phyloP scores from a whole-genome alignment of 2,797 vertebrate species.

The Eptatretus atami region DNA sequence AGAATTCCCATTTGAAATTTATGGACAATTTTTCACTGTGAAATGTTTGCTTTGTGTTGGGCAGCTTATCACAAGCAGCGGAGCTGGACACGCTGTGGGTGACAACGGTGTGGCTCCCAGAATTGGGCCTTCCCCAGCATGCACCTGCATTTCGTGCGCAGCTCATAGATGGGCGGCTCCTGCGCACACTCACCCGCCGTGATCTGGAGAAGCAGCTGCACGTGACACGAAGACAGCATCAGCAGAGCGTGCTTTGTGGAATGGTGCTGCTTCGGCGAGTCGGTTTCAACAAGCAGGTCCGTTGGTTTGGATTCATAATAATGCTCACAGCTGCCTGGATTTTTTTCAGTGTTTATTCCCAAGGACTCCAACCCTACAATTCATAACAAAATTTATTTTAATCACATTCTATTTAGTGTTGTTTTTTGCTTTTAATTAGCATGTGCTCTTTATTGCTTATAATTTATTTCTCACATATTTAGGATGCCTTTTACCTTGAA shows the following conservation, averaged over 20 bases:
- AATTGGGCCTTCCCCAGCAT: slow-evolving; percentile 41
- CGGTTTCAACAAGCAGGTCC: slow-evolving; percentile 33
- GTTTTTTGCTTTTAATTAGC: no score
- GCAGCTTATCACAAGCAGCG: slow-evolving; percentile 33
- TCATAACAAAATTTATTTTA: no score
- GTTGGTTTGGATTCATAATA: no score
- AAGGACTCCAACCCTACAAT: no score
- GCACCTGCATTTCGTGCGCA: slow-evolving; percentile 35
- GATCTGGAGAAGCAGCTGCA: slow-evolving; percentile 35
- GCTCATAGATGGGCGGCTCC: slow-evolving; percentile 34
- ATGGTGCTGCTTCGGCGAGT: slow-evolving; percentile 37
- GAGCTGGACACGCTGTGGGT: slow-evolving; percentile 56
- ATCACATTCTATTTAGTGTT: no score
- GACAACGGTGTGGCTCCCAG: slow-evolving; percentile 34
- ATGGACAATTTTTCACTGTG: no score
- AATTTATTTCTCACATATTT: no score
- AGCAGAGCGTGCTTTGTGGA: slow-evolving; percentile 36
- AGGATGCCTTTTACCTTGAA: no score
- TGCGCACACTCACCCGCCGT: slow-evolving; percentile 23
- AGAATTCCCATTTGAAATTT: no score
- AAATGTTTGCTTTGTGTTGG: neutral
- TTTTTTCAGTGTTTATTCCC: no score
- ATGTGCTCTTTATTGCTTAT: no score
- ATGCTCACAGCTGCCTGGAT: no score
- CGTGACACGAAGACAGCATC: slow-evolving; percentile 31